Conservation (phyloP, 2,888 invertebrate genomes). For the Yponomeuta plumbellus region DNA sequence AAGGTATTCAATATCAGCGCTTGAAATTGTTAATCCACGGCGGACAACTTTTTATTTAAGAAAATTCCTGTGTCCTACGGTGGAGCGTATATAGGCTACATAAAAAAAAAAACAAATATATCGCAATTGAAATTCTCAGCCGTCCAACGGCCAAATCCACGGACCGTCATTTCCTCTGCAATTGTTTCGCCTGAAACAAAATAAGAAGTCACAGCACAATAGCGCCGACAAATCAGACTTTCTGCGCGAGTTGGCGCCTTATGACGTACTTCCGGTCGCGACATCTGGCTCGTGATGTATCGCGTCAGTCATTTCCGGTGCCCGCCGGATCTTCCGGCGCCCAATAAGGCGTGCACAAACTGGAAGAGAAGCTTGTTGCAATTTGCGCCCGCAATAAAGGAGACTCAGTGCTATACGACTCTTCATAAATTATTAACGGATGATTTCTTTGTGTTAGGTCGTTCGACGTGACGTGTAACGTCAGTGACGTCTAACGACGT, state of each 20-base stretch:
- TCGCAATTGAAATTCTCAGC: background rate
- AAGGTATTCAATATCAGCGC: no score
- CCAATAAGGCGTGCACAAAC: constrained; percentile 31
- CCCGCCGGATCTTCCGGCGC: constrained; percentile 40
- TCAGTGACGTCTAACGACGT: no score
- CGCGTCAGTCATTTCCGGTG: constrained; percentile 42
- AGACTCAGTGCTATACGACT: background rate
- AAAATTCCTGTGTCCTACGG: no score
- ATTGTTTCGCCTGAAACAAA: background rate
- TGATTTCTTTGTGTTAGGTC: no score
- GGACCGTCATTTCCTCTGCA: background rate
- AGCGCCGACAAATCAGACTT: constrained; percentile 21
- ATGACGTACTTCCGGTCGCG: constrained; percentile 29
- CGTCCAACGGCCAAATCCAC: background rate
- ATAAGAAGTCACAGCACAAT: background rate
- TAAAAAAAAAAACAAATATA: background rate
- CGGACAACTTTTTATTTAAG: no score
- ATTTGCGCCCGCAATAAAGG: background rate
- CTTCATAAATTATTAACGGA: no score
- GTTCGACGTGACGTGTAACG: no score
- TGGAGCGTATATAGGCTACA: no score
- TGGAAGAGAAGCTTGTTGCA: background rate
- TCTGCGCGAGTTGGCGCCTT: constrained; percentile 8
- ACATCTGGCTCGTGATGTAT: constrained; percentile 33
- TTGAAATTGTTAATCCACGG: no score